phyloP scores from a whole-genome alignment of 2,113 vertebrate genomes.

The Prionailurus bengalensis region DNA sequence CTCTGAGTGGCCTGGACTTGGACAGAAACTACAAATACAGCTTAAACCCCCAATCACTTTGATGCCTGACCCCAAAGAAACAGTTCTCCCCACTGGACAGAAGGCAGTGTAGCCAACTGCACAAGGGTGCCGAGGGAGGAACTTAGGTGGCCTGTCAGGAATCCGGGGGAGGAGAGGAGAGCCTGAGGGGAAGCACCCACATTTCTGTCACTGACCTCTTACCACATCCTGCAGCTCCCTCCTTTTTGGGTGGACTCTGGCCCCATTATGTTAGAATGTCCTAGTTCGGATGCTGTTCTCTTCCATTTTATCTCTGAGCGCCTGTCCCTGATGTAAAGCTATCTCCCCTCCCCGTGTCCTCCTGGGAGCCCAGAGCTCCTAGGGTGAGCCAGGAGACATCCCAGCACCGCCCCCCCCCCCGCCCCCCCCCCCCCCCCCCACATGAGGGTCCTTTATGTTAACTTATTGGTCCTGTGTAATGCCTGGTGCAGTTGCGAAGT shows the following conservation, averaged over 20 bases:
- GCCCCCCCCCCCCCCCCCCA: not conserved
- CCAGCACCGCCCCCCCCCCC: not conserved
- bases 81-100: not conserved
- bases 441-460: not conserved
- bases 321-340: not conserved
- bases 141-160: not conserved
- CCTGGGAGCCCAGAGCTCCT: not conserved
- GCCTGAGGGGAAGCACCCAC: not conserved
- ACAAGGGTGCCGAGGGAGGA: not conserved
- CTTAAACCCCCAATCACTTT: fast-evolving
- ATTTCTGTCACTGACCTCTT: not conserved
- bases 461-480: conserved; percentile 55
- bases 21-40: not conserved
- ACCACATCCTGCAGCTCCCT: not conserved
- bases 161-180: no score
- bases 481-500: not conserved
- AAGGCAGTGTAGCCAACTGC: not conserved
- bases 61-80: not conserved
- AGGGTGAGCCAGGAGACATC: not conserved
- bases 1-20: not conserved
- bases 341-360: not conserved
- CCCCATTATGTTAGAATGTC: not conserved
- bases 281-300: not conserved
- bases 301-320: not conserved
- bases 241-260: not conserved